Evolutionary conservation across 2,888 invertebrate species (phyloP), one percentile per base, ranked within the genome.

Genomic region (Ganaspis brasiliensis): DNA sequence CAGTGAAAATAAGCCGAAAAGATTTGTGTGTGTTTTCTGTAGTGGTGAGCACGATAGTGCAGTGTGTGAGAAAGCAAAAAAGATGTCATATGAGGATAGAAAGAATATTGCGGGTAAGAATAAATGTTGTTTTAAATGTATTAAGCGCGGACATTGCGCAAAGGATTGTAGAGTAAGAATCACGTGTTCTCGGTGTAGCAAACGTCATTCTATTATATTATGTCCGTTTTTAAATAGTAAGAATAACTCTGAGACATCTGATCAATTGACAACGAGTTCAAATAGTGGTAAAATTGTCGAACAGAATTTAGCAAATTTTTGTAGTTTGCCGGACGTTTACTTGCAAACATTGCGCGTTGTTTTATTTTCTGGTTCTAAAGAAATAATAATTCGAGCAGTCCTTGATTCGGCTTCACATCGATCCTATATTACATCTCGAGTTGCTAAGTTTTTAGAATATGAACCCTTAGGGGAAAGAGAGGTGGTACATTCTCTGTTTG

Each of bases 321-420:
- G 74, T 55, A 56, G 31, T 40, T 70, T 74, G 59, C 75, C 73
- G 14, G 76, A 81, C 14, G 73, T 81, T 74, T 82, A 77, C 73
- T 81, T 87, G 26, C 81, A 83, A 77, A 86, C 86, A 0, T 67
- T 87, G 14, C 57, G 78, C 19, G 83, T 86, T 9, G 72, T 73
- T 24, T 24, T 85, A 4, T 79, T 71, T 24, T 81, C 82, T 14
- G 70, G 67, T 16, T 16, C 19, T 5, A 21, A 63, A 55, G 72
- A 82, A 49, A 77, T 49, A 24, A 31, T 63, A 19, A 76, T 82
- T 31, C 63, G 84, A n/a, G 83, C 79, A 14, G 56, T 86, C 5
- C 57, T 87, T n/a, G 86, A 87, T 74, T 49, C 76, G 0, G 86
- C 86, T 0, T 86, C 84, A 0, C 83, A 84, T 19, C 40, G 81